Evolutionary conservation across 2,888 invertebrate species (phyloP).

Genomic region (Carabus problematicus): DNA sequence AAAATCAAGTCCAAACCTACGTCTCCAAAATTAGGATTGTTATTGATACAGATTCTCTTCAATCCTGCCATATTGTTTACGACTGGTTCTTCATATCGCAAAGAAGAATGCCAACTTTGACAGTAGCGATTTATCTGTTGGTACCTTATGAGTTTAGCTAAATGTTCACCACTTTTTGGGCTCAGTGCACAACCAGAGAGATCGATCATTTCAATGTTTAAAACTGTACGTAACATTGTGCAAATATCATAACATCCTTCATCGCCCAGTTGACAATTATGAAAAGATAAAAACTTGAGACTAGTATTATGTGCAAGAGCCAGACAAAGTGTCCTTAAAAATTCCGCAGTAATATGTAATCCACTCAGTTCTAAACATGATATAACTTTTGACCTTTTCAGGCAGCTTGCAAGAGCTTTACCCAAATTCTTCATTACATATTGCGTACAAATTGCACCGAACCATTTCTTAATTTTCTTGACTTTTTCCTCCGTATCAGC

Average conservation of each 20-base stretch:
- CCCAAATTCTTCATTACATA: conserved; percentile 72
- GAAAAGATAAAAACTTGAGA: conserved; percentile 72
- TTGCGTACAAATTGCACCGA: conserved; percentile 67
- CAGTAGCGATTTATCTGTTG: conserved; percentile 70
- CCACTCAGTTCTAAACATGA: conserved; percentile 73
- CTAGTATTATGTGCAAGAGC: conserved; percentile 69
- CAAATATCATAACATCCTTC: conserved; percentile 76
- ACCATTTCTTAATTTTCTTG: conserved; percentile 62
- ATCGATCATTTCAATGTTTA: conserved; percentile 73
- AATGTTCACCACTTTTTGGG: conserved; percentile 66
- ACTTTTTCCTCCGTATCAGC: conserved; percentile 68
- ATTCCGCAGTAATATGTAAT: conserved; percentile 72
- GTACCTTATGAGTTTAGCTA: conserved; percentile 71
- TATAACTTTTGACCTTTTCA: conserved; percentile 69
- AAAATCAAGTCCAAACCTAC: conserved; percentile 67
- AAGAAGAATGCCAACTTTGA: conserved; percentile 81
- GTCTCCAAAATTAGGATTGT: conserved; percentile 73
- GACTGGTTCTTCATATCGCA: conserved; percentile 76
- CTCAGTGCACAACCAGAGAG: conserved; percentile 74
- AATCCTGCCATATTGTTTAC: conserved; percentile 77
- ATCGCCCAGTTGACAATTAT: conserved; percentile 74
- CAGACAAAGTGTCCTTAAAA: conserved; percentile 62
- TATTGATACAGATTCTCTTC: conserved; percentile 72
- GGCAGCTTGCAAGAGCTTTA: conserved; percentile 69
- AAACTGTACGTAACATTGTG: conserved; percentile 69